Conservation (phyloP, 2,797 vertebrate species). For the Cyprinella venusta region DNA sequence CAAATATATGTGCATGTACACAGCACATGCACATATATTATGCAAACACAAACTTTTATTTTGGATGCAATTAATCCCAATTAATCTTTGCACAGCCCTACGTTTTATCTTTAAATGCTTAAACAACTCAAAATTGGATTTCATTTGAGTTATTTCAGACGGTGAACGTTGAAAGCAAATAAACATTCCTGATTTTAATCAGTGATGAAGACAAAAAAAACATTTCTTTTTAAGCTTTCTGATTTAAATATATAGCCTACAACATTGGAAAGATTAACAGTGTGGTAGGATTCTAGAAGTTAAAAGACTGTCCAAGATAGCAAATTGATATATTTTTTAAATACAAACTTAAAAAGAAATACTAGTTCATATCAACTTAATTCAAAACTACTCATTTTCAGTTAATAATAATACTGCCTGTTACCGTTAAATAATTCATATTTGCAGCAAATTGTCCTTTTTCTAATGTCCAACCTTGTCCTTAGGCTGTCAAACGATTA, state of each 20-base stretch:
- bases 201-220: not conserved
- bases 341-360: no score
- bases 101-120: not conserved
- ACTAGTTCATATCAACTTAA: not conserved
- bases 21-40: no score
- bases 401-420: not conserved
- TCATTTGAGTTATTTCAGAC: not conserved
- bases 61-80: no score
- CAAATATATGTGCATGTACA: no score
- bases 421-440: not conserved
- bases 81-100: no score
- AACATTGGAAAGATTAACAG: not conserved
- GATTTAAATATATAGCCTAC: not conserved
- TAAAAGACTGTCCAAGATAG: not conserved
- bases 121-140: not conserved
- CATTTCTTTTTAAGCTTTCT: not conserved
- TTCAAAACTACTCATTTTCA: not conserved
- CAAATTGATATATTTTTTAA: not conserved
- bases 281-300: not conserved
- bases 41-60: no score
- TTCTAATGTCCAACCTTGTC: not conserved
- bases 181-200: not conserved
- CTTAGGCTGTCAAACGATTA: no score
- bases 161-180: not conserved
- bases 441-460: not conserved